Evolutionary conservation across 2,888 invertebrate species (phyloP), one percentile per base, ranked within the genome.

Genomic region (Xiphydria camelus): DNA sequence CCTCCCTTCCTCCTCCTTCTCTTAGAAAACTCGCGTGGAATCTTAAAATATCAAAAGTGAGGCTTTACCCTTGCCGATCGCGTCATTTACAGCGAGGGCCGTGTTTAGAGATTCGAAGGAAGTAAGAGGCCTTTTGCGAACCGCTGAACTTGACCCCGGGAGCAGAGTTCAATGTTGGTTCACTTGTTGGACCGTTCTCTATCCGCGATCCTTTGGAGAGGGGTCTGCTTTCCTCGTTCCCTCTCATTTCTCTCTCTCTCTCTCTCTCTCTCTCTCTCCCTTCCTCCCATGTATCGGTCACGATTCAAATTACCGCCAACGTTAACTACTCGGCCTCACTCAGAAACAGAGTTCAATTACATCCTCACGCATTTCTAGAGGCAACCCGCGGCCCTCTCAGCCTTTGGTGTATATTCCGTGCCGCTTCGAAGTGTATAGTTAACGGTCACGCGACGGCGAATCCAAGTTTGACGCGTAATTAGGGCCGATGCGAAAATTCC

Each of bases 251-350:
- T 29, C 15, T 29, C 12, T 29, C 10, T 10, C 38, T 45, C 22
- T n/a, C 33, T 38, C 34, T 21, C 33, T 39, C 34, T 26, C 21
- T 12, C 12, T 21, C 32, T 4, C 31, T 40, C 32, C 3, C 19
- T 15, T 17, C 17, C 1, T 40, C 25, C 14, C 33, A 12, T 9
- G 10, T 19, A 12, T 37, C 21, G 21, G 40, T 45, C 41, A 38
- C 48, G 49, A 49, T 46, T 45, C 40, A 43, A 49, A 45, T 45
- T 45, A 51, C 42, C 43, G 31, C 18, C 20, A 19, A 22, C 38
- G 32, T 45, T 39, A 48, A 51, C 44, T 10, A 31, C 41, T 14
- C 12, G 23, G 5, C 5, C 42, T 25, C 21, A 10, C 29, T 29
- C 15, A 9, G 22, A 36, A 26, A n/a, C 23, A 39, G 25, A 40